Evolutionary conservation across 1,140 invertebrate genomes (phyloP), one percentile per base, ranked within the genome.

Genomic region (Leucophenga varia): DNA sequence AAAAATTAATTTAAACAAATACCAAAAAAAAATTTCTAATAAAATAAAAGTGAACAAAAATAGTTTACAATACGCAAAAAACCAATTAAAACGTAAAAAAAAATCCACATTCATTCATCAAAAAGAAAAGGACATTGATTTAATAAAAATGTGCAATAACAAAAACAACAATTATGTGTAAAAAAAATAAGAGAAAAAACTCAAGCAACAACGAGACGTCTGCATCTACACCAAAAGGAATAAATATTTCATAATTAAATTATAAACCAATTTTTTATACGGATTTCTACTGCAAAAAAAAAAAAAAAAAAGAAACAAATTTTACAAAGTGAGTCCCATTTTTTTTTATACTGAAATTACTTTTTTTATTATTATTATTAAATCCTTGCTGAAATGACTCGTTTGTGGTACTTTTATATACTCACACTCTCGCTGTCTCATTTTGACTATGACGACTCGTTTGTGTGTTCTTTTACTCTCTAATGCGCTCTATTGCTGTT

Each of bases 101-200:
- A 25, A 25, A 5, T 25, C 10, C 10, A 6, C 10, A 25, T 10
- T 10, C 22, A 25, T 6, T 6, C 5, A 25, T 6, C 5, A 25
- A 25, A 25, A 25, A 25, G 10, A 25, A 25, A 25, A 25, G 10
- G 10, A 25, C 5, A 25, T 6, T 6, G 10, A 25, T 5, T 5
- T 10, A 10, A 25, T 41, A 25, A 59, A 5, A 51, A 68, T 68
- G 63, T 67, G 63, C 63, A 67, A 67, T 67, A 67, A 63, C 34
- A 38, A 31, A 32, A 30, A n/a, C 35, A 48, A 52, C 43, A 25
- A 34, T 31, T 45, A 46, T 28, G 18, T 42, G 38, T 30, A 35
- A 30, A 35, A 31, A 36, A 14, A 55, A 25, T 47, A 38, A 47
- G 10, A 44, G 30, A 51, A 46, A 36, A 36, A 49, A 14, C 43